A percentile compares a stretch with the other conserved stretches of the same genome.
phyloP scores from a whole-genome alignment of 2,113 vertebrate genomes.

The Mionectes macconnelli region DNA sequence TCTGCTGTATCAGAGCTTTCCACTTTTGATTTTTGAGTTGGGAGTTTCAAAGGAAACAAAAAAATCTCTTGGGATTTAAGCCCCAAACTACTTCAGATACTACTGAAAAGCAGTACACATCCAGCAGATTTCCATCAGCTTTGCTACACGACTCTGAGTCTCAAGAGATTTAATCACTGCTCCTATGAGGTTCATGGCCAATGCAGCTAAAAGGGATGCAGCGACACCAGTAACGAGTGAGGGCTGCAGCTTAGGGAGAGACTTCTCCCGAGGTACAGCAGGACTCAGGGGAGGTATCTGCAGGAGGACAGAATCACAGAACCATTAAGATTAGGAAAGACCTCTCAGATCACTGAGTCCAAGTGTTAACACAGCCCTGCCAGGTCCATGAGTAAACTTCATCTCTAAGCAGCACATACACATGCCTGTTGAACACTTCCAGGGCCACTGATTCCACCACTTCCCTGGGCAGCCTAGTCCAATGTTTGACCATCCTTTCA shows the following conservation, averaged over 20 bases:
- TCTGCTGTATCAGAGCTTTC: background rate
- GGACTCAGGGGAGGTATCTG: background rate
- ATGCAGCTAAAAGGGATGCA: background rate
- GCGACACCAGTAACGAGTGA: background rate
- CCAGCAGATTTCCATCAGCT: background rate
- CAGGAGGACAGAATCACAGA: background rate
- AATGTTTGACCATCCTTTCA: background rate
- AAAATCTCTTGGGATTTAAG: background rate
- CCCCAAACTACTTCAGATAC: background rate
- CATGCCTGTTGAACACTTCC: background rate
- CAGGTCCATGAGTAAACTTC: background rate
- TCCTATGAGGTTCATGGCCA: background rate
- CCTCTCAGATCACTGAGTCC: background rate
- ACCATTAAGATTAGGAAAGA: background rate
- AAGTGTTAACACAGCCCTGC: background rate
- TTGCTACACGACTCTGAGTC: background rate
- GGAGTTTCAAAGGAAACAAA: background rate
- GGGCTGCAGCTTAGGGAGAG: background rate
- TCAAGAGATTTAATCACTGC: background rate
- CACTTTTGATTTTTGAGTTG: background rate
- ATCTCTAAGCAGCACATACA: background rate
- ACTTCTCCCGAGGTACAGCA: fast-evolving
- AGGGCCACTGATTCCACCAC: background rate
- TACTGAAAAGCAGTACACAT: background rate
- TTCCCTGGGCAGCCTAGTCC: background rate